Base-by-base conservation (phyloP, 2,888 invertebrate genomes). In the Cepaea hortensis region DNA sequence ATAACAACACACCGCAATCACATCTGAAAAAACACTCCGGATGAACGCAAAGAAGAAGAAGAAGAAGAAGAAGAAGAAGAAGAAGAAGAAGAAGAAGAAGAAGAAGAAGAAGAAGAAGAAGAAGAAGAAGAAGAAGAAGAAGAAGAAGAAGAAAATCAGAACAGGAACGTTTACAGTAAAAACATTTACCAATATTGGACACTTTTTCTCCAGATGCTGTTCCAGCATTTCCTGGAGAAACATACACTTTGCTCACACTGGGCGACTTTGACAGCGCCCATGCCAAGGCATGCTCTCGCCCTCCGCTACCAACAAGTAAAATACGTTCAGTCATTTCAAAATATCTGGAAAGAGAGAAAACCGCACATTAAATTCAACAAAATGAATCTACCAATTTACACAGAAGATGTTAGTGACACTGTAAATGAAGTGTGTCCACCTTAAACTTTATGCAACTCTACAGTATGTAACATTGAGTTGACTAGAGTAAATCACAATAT, bases 241-340 rank as follows among this genome's bases (percentile, higher is more conserved):
- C 97, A 94, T 95, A 98, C 89, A 99, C 96, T 89, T 90, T 86
- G n/a, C 87, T 88, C 35, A 94, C 94, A 55, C 89, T 90, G 0
- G 96, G 93, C 77, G 98, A 98, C 94, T 98, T 96, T 0, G 97
- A 95, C 75, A 99, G 95, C 95, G 98, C 98, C 98, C 98, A 98
- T 91, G 97, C 97, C 92, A 99, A 96, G 6, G 98, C 98, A 95
- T 99, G 98, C 95, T 99, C 99, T 90, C 99, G 96, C 4, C 98
- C 99, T 72, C 99, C 99, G 94, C 96, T 96, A 23, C 99, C 99
- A 92, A 99, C 96, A 84, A 99, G 92, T 23, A 95, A 89, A 76
- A 95, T 93, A 35, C 98, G 88, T 46, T 88, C 90, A 68, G n/a
- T 50, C 86, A 75, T 85, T 55, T 46, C 35, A 23, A 50, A 50